Percentiles rank a stretch among this genome's conserved stretches.
Evolutionary conservation across 1,140 invertebrate species (phyloP).

Genomic region (Euglossa dilemma): DNA sequence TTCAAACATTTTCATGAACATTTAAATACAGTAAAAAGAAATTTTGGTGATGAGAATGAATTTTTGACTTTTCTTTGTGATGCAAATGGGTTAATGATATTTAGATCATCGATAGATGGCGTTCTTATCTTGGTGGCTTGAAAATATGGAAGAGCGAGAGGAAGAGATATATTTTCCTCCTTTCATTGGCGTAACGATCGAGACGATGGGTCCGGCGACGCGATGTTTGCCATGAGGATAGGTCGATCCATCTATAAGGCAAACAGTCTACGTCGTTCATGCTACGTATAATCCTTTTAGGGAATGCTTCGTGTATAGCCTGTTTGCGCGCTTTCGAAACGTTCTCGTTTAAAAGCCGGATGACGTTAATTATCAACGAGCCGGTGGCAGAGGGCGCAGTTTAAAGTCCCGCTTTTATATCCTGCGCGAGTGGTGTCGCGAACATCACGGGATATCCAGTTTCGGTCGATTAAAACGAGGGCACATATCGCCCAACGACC

Average conservation of each 20-base stretch:
- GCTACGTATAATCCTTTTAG: conserved; percentile 20
- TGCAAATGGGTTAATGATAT: no score
- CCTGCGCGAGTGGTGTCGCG: no score
- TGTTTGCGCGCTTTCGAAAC: conserved; percentile 30
- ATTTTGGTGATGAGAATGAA: no score
- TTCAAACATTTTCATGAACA: no score
- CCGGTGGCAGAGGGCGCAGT: neutral
- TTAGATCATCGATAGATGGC: neutral
- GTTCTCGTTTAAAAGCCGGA: conserved; percentile 16
- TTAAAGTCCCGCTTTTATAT: neutral
- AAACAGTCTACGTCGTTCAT: conserved; percentile 23
- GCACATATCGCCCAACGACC: neutral
- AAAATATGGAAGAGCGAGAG: neutral
- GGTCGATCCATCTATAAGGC: conserved; percentile 33
- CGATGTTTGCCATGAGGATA: conserved; percentile 7
- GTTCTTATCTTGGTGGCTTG: neutral
- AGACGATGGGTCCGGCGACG: neutral
- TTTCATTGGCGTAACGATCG: neutral
- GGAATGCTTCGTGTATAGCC: neutral
- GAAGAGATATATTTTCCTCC: neutral
- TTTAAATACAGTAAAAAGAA: no score
- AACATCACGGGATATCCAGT: neutral
- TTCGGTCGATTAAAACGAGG: conserved; percentile 10
- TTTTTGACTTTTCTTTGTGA: no score
- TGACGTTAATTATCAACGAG: conserved; percentile 10